Conservation (phyloP, 2,113 vertebrate genomes). For the Tricholaema leucomelas region DNA sequence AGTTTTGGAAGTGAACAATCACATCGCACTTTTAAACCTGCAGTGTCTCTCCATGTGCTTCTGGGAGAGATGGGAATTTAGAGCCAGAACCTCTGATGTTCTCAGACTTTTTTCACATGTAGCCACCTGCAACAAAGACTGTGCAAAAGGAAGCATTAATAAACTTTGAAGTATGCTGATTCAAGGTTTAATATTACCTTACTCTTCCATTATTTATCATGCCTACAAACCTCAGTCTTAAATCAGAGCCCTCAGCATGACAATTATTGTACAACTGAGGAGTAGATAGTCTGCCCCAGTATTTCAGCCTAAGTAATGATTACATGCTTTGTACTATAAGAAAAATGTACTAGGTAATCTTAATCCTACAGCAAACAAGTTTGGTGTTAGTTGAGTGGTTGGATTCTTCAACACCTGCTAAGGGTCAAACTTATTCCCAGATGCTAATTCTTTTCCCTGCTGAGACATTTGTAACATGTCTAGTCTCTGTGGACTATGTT, state of each 20-base stretch:
- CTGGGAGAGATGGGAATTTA: neutral
- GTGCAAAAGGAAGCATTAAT: neutral
- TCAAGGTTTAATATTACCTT: neutral
- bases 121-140: constrained; percentile 2
- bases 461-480: neutral
- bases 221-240: neutral
- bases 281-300: neutral
- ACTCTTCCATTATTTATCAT: constrained; percentile 5
- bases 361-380: neutral
- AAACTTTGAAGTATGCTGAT: constrained; percentile 2
- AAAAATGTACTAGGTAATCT: neutral
- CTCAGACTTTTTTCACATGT: neutral
- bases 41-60: neutral
- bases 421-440: neutral
- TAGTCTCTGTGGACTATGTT: neutral
- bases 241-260: neutral
- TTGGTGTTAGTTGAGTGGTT: neutral
- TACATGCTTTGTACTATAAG: neutral
- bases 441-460: neutral
- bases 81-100: neutral
- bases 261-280: neutral
- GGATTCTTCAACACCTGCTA: neutral
- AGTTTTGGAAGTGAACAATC: neutral
- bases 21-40: neutral
- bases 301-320: neutral